Base-by-base conservation (phyloP, 1,140 invertebrate species). In the Goniozus legneri region DNA sequence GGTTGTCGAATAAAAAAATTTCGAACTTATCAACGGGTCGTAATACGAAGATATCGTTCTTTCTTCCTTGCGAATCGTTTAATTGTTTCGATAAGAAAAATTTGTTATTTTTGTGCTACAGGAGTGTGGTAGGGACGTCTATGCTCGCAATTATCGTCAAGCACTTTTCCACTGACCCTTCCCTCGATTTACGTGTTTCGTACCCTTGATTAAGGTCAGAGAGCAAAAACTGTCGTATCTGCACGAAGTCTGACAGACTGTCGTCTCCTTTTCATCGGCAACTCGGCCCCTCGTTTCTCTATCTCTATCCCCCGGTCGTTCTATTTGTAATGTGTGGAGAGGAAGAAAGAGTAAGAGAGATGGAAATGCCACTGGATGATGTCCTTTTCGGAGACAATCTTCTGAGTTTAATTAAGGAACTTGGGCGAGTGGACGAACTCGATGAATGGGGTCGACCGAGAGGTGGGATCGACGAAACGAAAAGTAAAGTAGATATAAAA, bases 321-420 rank as follows among this genome's bases (percentile, higher is more conserved):
- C 36, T 30, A 57, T 54, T 53, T 46, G 56, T 58, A 58, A 58
- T 40, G 54, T 53, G 44, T 41, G 47, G 36, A 55, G 37, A 48
- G 40, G 42, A 33, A 40, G 48, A 51, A 42, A 54, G 31, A n/a
- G n/a, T n/a, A n/a, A n/a, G n/a, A n/a, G n/a, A n/a, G n/a, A n/a
- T n/a, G n/a, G n/a, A n/a, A n/a, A n/a, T n/a, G n/a, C n/a, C 40
- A 57, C 40, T 45, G 43, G 59, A 48, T 61, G 70, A 74, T 74
- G 71, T 71, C 64, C 69, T 74, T 74, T 74, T 75, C 67, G 67
- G 56, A 67, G 65, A 71, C 65, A 69, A 73, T 75, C 73, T 73
- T 74, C 65, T 62, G 62, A 65, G 67, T 73, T 75, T 74, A 74
- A 75, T 75, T 74, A 75, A 74, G 69, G 66, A 69, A 73, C 65